Base-by-base conservation (phyloP, 2,797 vertebrate species). In the Lagocephalus sceleratus region DNA sequence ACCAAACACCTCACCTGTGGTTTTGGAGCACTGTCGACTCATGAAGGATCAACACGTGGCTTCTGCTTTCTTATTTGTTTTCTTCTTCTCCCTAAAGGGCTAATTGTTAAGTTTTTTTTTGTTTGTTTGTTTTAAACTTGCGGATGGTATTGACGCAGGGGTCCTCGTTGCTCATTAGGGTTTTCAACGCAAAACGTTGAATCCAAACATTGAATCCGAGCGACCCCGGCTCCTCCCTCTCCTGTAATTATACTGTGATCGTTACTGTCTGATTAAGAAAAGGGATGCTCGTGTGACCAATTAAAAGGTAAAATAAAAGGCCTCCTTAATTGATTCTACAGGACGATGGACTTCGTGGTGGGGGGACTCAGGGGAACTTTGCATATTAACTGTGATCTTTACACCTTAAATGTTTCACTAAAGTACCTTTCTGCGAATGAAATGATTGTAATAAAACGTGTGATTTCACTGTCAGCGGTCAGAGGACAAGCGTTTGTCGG, bases 1-100 rank as follows among this genome's bases (percentile, higher is more conserved):
- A 12, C n/a, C 3, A 41, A 7, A 39, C 25, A n/a, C 17, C 12
- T 17, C 20, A 62, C n/a, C 44, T 39, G n/a, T 0, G 16, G 66
- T 47, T 71, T 38, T 42, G 40, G 70, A 79, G 57, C 51, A 29
- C 73, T 23, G 67, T 63, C 68, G 68, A 68, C 70, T 58, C 41
- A 82, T 85, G 85, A 88, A 73, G 84, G 78, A 47, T 78, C 68
- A 67, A 76, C 80, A 57, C 73, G 48, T 7, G 60, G 65, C 79
- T 68, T 44, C 82, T 88, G 87, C 84, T 89, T 87, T 81, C 79
- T 86, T n/a, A n/a, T n/a, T n/a, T n/a, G n/a, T n/a, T n/a, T 70
- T 76, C 57, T 85, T 90, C 88, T 92, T 88, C 89, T 92, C 88
- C 91, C 89, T 87, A 74, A 92, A 92, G 92, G 92, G 92, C 91